Conservation (phyloP, 2,888 invertebrate species). For the Nemoura dubitans region DNA sequence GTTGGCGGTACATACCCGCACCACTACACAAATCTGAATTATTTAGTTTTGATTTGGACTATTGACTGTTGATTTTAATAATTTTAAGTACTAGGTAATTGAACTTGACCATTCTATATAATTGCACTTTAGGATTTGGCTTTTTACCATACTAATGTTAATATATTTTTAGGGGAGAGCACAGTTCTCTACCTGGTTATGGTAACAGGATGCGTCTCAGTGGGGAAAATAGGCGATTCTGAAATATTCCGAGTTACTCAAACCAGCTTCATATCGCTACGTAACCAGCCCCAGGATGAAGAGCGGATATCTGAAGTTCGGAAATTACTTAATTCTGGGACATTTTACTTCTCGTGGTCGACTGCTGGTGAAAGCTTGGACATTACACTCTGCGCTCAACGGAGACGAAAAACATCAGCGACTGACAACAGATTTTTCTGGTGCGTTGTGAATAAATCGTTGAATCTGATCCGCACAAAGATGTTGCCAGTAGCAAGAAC, state of each 20-base stretch:
- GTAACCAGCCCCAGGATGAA: conserved; percentile 72
- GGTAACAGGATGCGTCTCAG: conserved; percentile 94
- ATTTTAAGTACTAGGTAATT: no score
- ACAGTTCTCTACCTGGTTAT: conserved; percentile 89
- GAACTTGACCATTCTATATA: no score
- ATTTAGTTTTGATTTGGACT: no score
- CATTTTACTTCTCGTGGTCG: conserved; percentile 95
- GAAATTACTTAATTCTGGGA: conserved; percentile 95
- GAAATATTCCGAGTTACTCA: conserved; percentile 96
- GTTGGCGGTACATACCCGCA: no score
- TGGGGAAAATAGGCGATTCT: conserved; percentile 93
- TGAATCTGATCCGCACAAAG: not conserved
- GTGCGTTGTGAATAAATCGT: conserved; percentile 61
- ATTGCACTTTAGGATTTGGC: no score
- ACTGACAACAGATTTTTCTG: conserved; percentile 98
- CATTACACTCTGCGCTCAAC: conserved; percentile 93
- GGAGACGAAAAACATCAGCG: conserved; percentile 78
- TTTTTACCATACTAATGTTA: not conserved
- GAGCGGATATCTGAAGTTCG: conserved; percentile 72
- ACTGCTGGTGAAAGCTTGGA: conserved; percentile 74
- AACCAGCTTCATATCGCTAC: conserved; percentile 88
- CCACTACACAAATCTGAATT: no score
- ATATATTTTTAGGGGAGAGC: conserved; percentile 68
- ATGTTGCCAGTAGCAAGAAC: no score
- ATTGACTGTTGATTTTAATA: no score